Base-by-base conservation (phyloP, 2,113 vertebrate genomes). In the Scomber colias region DNA sequence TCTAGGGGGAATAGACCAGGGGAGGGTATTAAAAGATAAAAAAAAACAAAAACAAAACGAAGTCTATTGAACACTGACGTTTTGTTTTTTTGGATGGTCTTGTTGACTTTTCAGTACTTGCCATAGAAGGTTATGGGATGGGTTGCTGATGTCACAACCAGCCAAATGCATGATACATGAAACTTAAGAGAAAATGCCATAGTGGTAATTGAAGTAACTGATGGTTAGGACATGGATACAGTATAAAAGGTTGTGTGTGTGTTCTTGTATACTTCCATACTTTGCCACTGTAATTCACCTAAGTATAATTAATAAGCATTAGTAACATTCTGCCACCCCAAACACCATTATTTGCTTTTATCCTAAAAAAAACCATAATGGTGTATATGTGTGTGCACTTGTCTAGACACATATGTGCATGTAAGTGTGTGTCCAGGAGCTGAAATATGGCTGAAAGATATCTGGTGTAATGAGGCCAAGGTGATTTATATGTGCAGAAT, bases 391-490 rank as follows among this genome's bases (percentile, higher is more conserved):
- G 31, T 70, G 64, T 63, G 64, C 15, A 15, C 4, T 17, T 57
- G 55, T 60, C 64, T 24, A 56, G 16, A 30, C 31, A 4, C 21
- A 11, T 46, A 2, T 14, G 27, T 21, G 30, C 12, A 17, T 84
- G 40, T n/a, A 9, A 1, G 19, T 53, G 19, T 30, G 14, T 55
- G 40, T 68, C 44, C 53, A 57, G 44, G 45, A 59, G 57, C 59
- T 70, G 60, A 81, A 75, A 76, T 77, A 61, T 73, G 66, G 71
- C 68, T 68, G 74, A 82, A 71, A 81, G 71, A 78, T 79, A 73
- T 85, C 82, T 83, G 60, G 51, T 90, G 64, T 90, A 92, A 93
- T 90, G 69, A 91, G 71, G 89, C 67, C 77, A 91, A 85, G 80
- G 66, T 82, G 86, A 90, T 74, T 87, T 71, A 86, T 85, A 85